Base-by-base conservation (phyloP, 2,113 vertebrate genomes). In the Rhegmatorhina hoffmannsi region DNA sequence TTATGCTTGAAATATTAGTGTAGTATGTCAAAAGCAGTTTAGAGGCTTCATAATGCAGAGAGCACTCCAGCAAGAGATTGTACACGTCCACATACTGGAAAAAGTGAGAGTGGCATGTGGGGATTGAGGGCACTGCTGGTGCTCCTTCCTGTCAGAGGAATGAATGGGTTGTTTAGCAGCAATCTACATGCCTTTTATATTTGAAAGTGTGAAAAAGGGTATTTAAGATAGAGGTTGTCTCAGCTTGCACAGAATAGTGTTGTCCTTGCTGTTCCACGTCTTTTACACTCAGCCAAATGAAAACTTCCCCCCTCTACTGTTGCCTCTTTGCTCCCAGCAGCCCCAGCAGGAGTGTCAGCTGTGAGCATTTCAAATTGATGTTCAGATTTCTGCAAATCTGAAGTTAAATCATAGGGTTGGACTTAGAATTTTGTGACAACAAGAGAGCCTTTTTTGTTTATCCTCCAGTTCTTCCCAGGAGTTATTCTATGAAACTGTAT, bases 1-100 rank as follows among this genome's bases (percentile, higher is more conserved):
- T 90, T 25, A 17, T 53, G 70, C 19, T 50, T 79, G 94, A 83
- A 83, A 85, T 69, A 72, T 52, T 81, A 69, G 55, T 10, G 31
- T 44, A 69, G 73, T 9, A 13, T 66, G 70, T 70, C 62, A 77
- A 73, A 84, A 89, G 10, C 10, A 26, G 79, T 81, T 81, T 44
- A 70, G 73, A 58, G 67, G 43, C 17, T 94, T 87, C 56, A 17
- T 3, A 29, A 60, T 10, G 23, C 60, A 81, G 49, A 64, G 44
- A 72, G 47, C 16, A 17, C 49, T 93, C 52, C 72, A 89, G 68
- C 15, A 70, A 55, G 73, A 60, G 59, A 43, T 7, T 23, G 36
- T 24, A 23, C 13, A 6, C 4, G 53, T 91, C 63, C 49, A 38
- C 29, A 47, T 15, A 23, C 59, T 74, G 63, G 55, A 55, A 29